phyloP scores from a whole-genome alignment of 37 sponge, comb jelly and placozoan species.

The Tethya wilhelma region DNA sequence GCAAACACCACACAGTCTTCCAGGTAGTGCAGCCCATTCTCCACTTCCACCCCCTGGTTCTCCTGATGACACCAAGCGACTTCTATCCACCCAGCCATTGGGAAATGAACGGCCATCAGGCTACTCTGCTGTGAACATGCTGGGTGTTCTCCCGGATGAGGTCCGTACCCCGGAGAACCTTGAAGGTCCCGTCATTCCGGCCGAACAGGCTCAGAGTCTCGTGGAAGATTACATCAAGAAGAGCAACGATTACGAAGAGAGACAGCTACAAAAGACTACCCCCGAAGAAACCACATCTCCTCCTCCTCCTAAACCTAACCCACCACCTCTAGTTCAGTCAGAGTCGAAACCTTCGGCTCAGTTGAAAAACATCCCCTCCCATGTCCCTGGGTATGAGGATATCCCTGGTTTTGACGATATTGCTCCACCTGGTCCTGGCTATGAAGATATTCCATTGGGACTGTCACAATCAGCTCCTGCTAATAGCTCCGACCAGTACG shows the following conservation, averaged over 20 bases:
- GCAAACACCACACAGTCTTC: not conserved
- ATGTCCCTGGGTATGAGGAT: no score
- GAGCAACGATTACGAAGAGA: conserved; percentile 19
- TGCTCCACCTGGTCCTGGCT: conserved; percentile 1
- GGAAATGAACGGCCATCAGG: not conserved
- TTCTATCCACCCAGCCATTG: no score
- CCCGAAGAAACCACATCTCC: not conserved
- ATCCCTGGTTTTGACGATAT: not conserved
- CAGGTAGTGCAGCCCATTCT: not conserved
- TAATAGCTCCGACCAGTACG: not conserved
- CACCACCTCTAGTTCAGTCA: not conserved
- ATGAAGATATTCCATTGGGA: not conserved
- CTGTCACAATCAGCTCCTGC: not conserved
- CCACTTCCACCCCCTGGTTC: not conserved
- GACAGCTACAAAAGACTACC: not conserved
- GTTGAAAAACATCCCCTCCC: not conserved
- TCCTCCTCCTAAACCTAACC: not conserved
- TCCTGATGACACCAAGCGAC: not conserved
- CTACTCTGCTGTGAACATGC: conserved; percentile 41
- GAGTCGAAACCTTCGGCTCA: no score
- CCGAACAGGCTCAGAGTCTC: not conserved
- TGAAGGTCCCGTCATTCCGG: not conserved
- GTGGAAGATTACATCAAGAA: not conserved
- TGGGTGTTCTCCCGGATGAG: conserved; percentile 26
- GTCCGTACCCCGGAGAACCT: conserved; percentile 29